Base-by-base conservation (phyloP, 1,140 invertebrate species). In the Ceratosolen solmsi region DNA sequence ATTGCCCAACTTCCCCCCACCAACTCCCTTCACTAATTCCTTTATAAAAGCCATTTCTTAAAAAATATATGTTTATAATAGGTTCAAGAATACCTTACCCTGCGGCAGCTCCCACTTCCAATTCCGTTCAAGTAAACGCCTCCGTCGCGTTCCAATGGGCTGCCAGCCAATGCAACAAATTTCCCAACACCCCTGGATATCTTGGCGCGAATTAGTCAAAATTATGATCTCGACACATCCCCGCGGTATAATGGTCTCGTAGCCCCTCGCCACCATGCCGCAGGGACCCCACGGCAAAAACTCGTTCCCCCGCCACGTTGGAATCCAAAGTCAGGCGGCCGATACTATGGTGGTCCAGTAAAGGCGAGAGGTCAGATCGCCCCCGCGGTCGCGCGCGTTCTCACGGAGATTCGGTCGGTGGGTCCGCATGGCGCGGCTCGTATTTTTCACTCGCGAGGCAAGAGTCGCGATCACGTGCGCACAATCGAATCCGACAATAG, bases 341-440 rank as follows among this genome's bases (percentile, higher is more conserved):
- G n/a, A n/a, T n/a, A n/a, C n/a, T n/a, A n/a, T n/a, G n/a, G n/a
- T n/a, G n/a, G n/a, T n/a, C n/a, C n/a, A n/a, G n/a, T n/a, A n/a
- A n/a, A 7, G 54, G 22, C 54, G 22, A 22, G 22, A 25, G 1
- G 20, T 25, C 15, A 25, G 36, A 15, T n/a, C 49, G 49, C 30
- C 25, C 22, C 17, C 68, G 51, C 74, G n/a, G 73, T 15, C 25
- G 11, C 54, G 41, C 20, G 36, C 60, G 56, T 75, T 81, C 79
- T 80, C 79, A 80, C 79, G 79, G 71, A 36, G 79, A 63, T 80
- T 60, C 25, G 33, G 25, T 54, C 49, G 68, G 27, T 0, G 38
- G 0, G 30, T 5, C 15, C 46, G n/a, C 22, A 1, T 25, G n/a
- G 22, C 33, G 7, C 65, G n/a, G 13, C 65, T 78, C 65, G 71